Conservation (phyloP, 2,888 invertebrate genomes). For the Cactoblastis cactorum region DNA sequence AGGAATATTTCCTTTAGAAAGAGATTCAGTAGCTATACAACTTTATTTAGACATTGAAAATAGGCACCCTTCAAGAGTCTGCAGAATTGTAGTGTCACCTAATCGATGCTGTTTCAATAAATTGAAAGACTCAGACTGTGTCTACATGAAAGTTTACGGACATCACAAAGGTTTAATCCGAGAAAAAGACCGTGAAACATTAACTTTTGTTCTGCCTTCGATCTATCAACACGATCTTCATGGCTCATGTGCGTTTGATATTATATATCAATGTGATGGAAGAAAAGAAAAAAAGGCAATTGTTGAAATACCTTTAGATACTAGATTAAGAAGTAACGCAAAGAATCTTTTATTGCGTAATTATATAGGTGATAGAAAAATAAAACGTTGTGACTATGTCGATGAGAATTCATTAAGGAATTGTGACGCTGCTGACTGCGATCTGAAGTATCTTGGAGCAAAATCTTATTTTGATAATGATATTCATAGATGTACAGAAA, state of each 20-base stretch:
- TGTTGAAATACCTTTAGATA: conserved; percentile 48
- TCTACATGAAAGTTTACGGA: conserved; percentile 34
- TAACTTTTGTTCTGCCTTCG: conserved; percentile 46
- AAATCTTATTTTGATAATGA: conserved; percentile 40
- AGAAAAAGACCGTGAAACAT: conserved; percentile 41
- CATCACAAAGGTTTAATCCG: conserved; percentile 28
- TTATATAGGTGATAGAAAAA: conserved; percentile 29
- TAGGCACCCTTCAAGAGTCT: conserved; percentile 31
- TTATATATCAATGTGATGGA: conserved; percentile 37
- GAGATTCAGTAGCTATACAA: conserved; percentile 49
- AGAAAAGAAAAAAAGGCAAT: conserved; percentile 25
- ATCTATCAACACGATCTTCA: conserved; percentile 48
- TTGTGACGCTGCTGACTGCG: conserved; percentile 52
- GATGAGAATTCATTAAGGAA: conserved; percentile 50
- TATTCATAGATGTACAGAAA: conserved; percentile 37
- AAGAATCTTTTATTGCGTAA: conserved; percentile 25
- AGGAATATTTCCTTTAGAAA: conserved; percentile 49
- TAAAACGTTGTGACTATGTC: conserved; percentile 34
- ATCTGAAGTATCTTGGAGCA: conserved; percentile 50
- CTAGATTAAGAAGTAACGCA: conserved; percentile 30
- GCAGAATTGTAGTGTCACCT: conserved; percentile 34
- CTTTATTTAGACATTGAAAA: conserved; percentile 57
- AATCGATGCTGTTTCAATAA: conserved; percentile 48
- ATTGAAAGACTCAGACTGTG: conserved; percentile 37
- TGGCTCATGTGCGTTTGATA: conserved; percentile 46